phyloP scores from a whole-genome alignment of 2,888 invertebrate genomes.

The Syrphus vitripennis region DNA sequence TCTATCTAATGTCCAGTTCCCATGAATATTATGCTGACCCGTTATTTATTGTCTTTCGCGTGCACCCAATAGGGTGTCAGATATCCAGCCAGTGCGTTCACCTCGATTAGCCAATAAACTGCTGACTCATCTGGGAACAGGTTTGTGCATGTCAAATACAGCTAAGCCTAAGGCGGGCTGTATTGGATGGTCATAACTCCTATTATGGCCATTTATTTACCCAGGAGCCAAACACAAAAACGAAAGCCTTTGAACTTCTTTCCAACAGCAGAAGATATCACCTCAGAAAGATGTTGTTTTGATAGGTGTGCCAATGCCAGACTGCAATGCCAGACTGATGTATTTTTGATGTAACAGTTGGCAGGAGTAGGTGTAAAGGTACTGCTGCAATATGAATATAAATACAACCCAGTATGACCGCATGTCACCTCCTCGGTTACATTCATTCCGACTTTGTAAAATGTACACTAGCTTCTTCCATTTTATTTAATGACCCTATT shows the following conservation, averaged over 20 bases:
- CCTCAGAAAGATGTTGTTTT: not conserved
- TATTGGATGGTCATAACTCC: too few relatives aligned
- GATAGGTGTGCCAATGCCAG: conserved; percentile 57
- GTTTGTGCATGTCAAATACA: too few relatives aligned
- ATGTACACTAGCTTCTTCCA: conserved; percentile 57
- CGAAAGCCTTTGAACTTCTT: conserved; percentile 43
- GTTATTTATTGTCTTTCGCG: too few relatives aligned
- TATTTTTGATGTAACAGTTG: conserved; percentile 46
- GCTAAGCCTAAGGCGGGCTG: too few relatives aligned
- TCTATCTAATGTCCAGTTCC: too few relatives aligned
- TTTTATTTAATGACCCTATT: conserved; percentile 60
- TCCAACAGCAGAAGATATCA: conserved; percentile 46
- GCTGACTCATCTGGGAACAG: too few relatives aligned
- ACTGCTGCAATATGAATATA: not conserved
- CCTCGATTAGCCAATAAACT: too few relatives aligned
- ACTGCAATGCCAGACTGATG: too few relatives aligned
- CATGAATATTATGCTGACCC: too few relatives aligned
- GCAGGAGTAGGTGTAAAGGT: too few relatives aligned
- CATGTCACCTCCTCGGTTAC: conserved; percentile 47
- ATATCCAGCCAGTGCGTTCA: too few relatives aligned
- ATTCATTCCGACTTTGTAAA: conserved; percentile 9
- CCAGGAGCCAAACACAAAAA: conserved; percentile 31
- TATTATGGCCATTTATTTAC: conserved; percentile 60
- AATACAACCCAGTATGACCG: conserved; percentile 46
- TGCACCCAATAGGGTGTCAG: too few relatives aligned